Evolutionary conservation across 2,888 invertebrate species (phyloP), one percentile per base, ranked within the genome.

Genomic region (Drosophila neutralis): DNA sequence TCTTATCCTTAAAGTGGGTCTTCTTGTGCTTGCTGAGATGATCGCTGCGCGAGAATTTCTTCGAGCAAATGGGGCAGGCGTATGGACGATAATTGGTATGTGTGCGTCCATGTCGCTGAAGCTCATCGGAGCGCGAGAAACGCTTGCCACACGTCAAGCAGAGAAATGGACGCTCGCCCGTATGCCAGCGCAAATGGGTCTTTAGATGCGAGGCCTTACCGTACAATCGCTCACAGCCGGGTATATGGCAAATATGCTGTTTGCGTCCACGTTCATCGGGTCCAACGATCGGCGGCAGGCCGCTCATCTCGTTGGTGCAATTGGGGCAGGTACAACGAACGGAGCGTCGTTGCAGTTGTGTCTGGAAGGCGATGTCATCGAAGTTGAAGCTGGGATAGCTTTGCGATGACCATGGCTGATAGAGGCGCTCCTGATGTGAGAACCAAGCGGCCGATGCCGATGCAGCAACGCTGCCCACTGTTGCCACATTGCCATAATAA

Each of bases 201-300:
- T 98, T 98, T 73, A 99, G 93, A 91, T 99, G 98, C 0, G 98
- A 98, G 0, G 98, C 98, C 93, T 98, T 98, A 18, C 97, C 97
- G 93, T 98, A 99, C 21, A 97, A 96, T 89, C 97, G 96, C 69
- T 95, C 95, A 91, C 98, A 98, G 51, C 97, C 97, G 2, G 97
- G 96, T 45, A 97, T 95, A 92, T 98, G 97, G 90, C 98, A 98
- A 52, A 96, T 95, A 92, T 98, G 98, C 93, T 94, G 96, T 92
- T 95, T 96, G 94, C 96, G 97, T 83, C 95, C 97, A 6, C 95
- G 94, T 70, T 95, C 95, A 94, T 95, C 97, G 92, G 94, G 96
- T 90, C 94, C 96, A 92, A 95, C 96, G 83, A 95, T 94, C 85
- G 95, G 97, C 91, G 94, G 96, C 92, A 95, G 95, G 71, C 94